phyloP scores from a whole-genome alignment of 2,113 vertebrate species.

The Centropus bengalensis region DNA sequence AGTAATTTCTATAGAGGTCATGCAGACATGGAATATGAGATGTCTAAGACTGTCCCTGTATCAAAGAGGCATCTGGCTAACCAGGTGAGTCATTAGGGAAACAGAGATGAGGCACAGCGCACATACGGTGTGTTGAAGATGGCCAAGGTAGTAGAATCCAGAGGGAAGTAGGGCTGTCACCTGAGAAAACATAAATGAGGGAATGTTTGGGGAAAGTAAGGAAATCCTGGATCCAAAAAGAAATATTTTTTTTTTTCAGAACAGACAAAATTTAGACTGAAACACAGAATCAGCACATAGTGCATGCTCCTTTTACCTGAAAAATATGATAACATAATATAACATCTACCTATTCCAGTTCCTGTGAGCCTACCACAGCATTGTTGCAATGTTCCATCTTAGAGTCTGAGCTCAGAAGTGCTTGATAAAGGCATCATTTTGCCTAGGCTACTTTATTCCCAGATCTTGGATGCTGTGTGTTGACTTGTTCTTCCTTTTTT shows the following conservation, averaged over 20 bases:
- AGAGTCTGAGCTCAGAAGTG: not conserved
- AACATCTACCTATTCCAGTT: not conserved
- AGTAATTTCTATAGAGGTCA: not conserved
- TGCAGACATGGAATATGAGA: not conserved
- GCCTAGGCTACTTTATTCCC: not conserved
- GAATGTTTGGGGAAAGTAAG: slow-evolving; percentile 42
- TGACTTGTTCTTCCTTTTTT: not conserved
- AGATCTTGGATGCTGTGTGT: not conserved
- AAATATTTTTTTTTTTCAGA: not conserved
- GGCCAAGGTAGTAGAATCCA: slow-evolving; percentile 50
- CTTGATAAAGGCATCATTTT: not conserved
- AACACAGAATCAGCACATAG: not conserved
- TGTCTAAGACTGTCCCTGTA: not conserved
- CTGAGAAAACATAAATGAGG: slow-evolving; percentile 62
- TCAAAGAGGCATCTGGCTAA: not conserved
- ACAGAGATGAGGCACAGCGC: not conserved
- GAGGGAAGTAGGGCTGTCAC: slow-evolving; percentile 38
- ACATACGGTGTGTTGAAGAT: slow-evolving; percentile 33
- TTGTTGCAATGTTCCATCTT: not conserved
- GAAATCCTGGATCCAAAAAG: slow-evolving; percentile 7
- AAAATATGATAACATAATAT: not conserved
- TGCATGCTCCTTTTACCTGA: not conserved
- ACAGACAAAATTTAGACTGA: not conserved
- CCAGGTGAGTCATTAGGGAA: not conserved
- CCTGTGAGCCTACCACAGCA: not conserved